Evolutionary conservation across 2,113 vertebrate species (phyloP), one percentile per base, ranked within the genome.

Genomic region (Chionis minor): DNA sequence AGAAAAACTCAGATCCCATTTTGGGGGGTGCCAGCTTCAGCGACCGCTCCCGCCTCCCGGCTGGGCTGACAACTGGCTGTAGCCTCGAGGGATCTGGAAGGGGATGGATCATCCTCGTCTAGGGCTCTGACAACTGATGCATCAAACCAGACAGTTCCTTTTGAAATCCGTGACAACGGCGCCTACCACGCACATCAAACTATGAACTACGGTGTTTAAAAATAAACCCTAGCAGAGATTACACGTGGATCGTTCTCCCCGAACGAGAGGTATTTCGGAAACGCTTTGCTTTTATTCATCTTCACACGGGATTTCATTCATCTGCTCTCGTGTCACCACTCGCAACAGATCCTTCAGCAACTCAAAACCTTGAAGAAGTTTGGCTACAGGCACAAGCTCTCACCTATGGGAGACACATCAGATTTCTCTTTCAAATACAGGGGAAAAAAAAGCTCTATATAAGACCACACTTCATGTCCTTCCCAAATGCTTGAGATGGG

Each of bases 1-100:
- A 40, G 42, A 73, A 65, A 40, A 55, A 8, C 20, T n/a, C 22
- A 4, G 66, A 42, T 72, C 20, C 28, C 12, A 2, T 27, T 26
- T 5, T 4, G 13, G 9, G 11, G 9, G 12, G 3, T 10, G n/a
- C 2, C 1, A 4, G 66, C 42, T 75, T 14, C 65, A 59, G 69
- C 0, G 0, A 44, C 45, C 0, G 0, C 12, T 61, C 23, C 38
- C 28, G 5, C 0, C 33, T 65, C 22, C 42, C 3, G 0, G 2
- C 8, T 40, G 45, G 7, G 52, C 56, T 86, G 56, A 15, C 4
- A 14, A 6, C 15, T 4, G 49, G 30, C 54, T 59, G 26, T 6
- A n/a, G 54, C 30, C 15, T 49, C 2, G 1, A 30, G 0, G 1
- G 63, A 35, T 33, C 3, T 19, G 69, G 79, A 28, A 78, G 2